A percentile compares a stretch with the other conserved stretches of the same genome.
phyloP scores from a whole-genome alignment of 1,140 invertebrate species.

The Nilaparvata lugens region DNA sequence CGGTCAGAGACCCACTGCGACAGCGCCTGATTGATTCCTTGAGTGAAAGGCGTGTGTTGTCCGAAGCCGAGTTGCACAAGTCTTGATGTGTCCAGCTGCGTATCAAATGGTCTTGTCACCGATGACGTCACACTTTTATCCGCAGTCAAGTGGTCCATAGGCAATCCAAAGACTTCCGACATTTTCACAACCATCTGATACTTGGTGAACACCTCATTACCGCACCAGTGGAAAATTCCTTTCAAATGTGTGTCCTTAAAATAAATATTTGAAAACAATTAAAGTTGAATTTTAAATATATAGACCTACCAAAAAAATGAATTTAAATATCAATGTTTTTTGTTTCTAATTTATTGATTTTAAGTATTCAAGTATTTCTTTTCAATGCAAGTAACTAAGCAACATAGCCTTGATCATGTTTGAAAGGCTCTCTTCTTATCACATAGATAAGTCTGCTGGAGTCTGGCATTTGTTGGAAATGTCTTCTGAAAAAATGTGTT shows the following conservation, averaged over 20 bases:
- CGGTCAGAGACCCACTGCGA: slow-evolving; percentile 9
- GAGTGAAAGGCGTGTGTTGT: slow-evolving; percentile 37
- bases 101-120: slow-evolving; percentile 38
- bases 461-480: too few species aligned
- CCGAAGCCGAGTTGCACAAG: slow-evolving; percentile 35
- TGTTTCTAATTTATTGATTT: too few species aligned
- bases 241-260: slow-evolving; percentile 27
- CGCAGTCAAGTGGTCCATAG: slow-evolving; percentile 34
- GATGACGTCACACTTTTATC: slow-evolving; percentile 28
- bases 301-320: too few species aligned
- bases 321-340: too few species aligned
- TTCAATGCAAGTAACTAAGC: too few species aligned
- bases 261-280: too few species aligned
- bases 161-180: slow-evolving; percentile 36
- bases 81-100: slow-evolving; percentile 36
- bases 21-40: slow-evolving; percentile 34
- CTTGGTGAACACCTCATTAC: slow-evolving; percentile 44
- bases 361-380: too few species aligned
- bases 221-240: slow-evolving; percentile 45
- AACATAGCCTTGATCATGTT: too few species aligned
- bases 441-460: too few species aligned
- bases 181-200: slow-evolving; percentile 45
- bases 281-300: too few species aligned
- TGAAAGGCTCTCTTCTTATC: too few species aligned
- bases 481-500: too few species aligned